Evolutionary conservation across 2,113 vertebrate genomes (phyloP).

Genomic region (Misgurnus mizolepis): DNA sequence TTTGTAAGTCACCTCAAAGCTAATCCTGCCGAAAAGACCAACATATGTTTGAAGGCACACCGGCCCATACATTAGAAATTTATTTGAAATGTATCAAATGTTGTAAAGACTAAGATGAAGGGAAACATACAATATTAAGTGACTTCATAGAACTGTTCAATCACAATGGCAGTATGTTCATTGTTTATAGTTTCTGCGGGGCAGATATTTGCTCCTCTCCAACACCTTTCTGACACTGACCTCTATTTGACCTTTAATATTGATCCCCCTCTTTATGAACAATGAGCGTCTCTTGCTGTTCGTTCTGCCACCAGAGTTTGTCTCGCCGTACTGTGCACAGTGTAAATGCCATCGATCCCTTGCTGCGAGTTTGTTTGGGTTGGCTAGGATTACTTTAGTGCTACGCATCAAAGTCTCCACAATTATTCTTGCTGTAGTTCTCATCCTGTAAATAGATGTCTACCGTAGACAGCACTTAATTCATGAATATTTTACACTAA

Average conservation of each 20-base stretch:
- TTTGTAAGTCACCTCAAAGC: background rate
- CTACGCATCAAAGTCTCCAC: conserved; percentile 11
- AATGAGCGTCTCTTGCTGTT: conserved; percentile 34
- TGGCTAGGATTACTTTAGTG: conserved; percentile 33
- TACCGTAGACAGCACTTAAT: background rate
- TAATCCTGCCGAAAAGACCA: background rate
- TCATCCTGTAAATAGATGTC: background rate
- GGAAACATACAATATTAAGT: too few species aligned
- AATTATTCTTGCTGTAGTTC: background rate
- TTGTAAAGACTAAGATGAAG: background rate
- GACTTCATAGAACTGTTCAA: background rate
- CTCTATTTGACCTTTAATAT: conserved; percentile 46
- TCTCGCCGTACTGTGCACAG: conserved; percentile 10
- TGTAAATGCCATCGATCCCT: conserved; percentile 31
- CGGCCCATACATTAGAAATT: background rate
- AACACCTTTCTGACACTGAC: conserved; percentile 39
- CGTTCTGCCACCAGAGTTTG: conserved; percentile 31
- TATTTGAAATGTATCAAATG: conserved; percentile 22
- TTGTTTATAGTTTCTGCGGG: background rate
- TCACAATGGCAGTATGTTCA: background rate
- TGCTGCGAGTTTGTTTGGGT: conserved; percentile 37
- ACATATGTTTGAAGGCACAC: background rate
- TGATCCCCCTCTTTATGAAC: conserved; percentile 44
- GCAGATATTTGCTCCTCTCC: background rate
- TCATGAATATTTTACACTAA: conserved; percentile 18